Evolutionary conservation across 92 coral and sea anemone species (phyloP).

Genomic region (Plumapathes pennacea): DNA sequence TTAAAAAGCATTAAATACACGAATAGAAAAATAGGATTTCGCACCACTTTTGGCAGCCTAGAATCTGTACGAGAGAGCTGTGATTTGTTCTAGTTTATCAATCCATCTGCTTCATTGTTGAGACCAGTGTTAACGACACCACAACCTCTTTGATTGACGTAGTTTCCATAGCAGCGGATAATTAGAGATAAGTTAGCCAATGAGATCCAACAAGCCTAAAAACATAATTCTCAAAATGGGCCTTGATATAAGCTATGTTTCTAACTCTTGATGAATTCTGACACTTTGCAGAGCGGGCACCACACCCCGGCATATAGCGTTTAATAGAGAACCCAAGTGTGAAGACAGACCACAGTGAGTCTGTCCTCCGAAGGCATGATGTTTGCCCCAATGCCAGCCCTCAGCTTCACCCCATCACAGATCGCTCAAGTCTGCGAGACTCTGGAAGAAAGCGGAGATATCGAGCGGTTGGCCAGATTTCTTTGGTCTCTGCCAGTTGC

Average conservation of each 20-base stretch:
- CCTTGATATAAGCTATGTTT: constrained; percentile 95
- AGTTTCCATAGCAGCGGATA: constrained; percentile 74
- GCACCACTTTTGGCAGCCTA: too few relatives aligned
- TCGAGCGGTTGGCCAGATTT: constrained; percentile 98
- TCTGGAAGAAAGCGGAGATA: constrained; percentile 97
- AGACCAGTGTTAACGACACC: constrained; percentile 78
- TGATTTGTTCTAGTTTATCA: constrained; percentile 75
- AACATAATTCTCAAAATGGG: constrained; percentile 86
- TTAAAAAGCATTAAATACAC: too few relatives aligned
- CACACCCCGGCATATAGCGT: constrained; percentile 96
- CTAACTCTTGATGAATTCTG: constrained; percentile 96
- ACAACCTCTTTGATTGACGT: constrained; percentile 71
- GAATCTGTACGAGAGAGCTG: constrained; percentile 53
- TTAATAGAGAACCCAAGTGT: constrained; percentile 79
- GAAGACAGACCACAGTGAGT: constrained; percentile 13
- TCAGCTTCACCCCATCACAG: constrained; percentile 94
- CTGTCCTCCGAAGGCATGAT: constrained; percentile 44
- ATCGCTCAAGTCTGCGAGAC: constrained; percentile 99
- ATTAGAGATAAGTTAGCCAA: constrained; percentile 87
- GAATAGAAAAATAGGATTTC: too few relatives aligned
- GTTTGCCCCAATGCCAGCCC: constrained; percentile 96
- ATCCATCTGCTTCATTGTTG: constrained; percentile 86
- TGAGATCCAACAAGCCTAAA: constrained; percentile 80
- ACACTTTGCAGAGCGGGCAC: constrained; percentile 91
- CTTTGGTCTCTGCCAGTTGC: constrained; percentile 99